Evolutionary conservation across 2,888 invertebrate genomes (phyloP).

Genomic region (Ganaspis brasiliensis): DNA sequence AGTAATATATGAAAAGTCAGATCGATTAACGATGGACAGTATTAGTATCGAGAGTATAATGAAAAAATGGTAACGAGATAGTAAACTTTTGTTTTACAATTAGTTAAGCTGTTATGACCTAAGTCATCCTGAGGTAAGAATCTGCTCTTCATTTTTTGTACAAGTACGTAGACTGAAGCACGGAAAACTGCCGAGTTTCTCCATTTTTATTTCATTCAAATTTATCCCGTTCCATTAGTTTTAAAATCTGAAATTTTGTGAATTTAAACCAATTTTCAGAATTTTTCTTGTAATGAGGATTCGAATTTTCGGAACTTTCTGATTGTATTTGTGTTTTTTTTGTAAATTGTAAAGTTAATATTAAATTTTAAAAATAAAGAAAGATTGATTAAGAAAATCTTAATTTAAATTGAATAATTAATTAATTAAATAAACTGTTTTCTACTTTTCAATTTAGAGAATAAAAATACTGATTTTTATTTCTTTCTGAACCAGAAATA

Average conservation of each 20-base stretch:
- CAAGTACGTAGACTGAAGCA: constrained; percentile 24
- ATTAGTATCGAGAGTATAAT: constrained; percentile 52
- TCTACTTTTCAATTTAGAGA: not conserved
- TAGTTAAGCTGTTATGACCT: constrained; percentile 17
- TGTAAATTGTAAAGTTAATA: no score
- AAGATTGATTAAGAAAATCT: no score
- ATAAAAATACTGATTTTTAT: not conserved
- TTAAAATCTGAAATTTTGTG: no score
- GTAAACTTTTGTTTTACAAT: not conserved
- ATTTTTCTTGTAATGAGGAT: no score
- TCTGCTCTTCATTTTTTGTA: constrained; percentile 30
- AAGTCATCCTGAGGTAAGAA: constrained; percentile 22
- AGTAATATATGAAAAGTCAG: constrained; percentile 39
- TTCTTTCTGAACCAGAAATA: not conserved
- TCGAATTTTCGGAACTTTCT: not conserved
- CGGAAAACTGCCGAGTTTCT: constrained; percentile 13
- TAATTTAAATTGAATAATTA: no score
- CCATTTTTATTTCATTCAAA: not conserved
- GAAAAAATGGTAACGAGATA: constrained; percentile 19
- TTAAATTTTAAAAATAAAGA: not conserved
- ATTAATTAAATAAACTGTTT: not conserved
- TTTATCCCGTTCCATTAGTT: not conserved
- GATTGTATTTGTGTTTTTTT: no score
- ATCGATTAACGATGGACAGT: constrained; percentile 57
- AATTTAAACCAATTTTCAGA: no score